Evolutionary conservation across 2,888 invertebrate species (phyloP).

Genomic region (Physocephala rufipes): DNA sequence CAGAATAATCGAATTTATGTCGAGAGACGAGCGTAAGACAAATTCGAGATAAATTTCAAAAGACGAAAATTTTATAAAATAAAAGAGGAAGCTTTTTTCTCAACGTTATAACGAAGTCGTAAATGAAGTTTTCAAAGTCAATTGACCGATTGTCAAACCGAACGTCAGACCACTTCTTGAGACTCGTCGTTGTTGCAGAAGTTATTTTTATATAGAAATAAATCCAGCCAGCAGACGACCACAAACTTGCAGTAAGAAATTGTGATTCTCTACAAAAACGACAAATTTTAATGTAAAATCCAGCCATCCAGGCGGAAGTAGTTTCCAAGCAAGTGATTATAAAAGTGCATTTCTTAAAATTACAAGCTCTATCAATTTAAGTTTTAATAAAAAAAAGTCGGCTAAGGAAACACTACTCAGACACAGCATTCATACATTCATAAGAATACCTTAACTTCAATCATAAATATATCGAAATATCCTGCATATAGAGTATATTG

Average conservation of each 20-base stretch:
- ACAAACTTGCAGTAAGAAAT: constrained; percentile 2
- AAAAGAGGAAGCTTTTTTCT: not conserved
- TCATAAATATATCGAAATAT: no score
- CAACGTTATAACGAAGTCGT: no score
- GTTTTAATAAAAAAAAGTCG: constrained; percentile 10
- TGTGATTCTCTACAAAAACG: constrained; percentile 24
- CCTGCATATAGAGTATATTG: no score
- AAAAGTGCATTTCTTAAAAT: constrained; percentile 33
- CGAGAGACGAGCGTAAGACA: no score
- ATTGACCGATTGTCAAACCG: not conserved
- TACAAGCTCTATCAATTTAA: constrained; percentile 19
- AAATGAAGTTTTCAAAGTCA: constrained; percentile 16
- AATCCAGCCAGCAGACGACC: not conserved
- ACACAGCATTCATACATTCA: no score
- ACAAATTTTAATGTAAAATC: not conserved
- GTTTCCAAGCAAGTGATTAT: constrained; percentile 30
- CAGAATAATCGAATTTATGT: no score
- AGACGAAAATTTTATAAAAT: not conserved
- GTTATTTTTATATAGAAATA: no score
- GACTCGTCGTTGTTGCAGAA: constrained; percentile 1
- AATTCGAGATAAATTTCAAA: not conserved
- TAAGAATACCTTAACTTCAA: no score
- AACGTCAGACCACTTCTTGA: constrained; percentile 4
- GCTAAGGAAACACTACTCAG: not conserved
- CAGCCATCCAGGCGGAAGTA: constrained; percentile 19